These are phyloP conservation scores for Gymnopithys bicolor DNA, from an alignment of 2,797 vertebrate genomes.

Conservation along the genomic window DNA sequence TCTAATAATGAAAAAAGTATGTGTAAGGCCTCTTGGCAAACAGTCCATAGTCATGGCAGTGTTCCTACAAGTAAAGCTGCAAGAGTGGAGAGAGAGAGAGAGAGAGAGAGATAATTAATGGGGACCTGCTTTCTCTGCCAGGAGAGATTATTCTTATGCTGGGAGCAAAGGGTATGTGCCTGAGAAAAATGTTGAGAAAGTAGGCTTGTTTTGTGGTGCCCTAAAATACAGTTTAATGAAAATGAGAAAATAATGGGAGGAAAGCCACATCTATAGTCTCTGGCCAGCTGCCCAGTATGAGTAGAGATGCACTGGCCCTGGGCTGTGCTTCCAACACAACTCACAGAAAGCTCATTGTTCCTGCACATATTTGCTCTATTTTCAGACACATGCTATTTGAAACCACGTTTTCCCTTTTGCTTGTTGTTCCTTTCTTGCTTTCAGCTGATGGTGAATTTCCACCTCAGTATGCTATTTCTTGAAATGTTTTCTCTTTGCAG, in stretches of 20 bases:
- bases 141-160: constrained; percentile 43
- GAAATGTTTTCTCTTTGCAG: constrained; percentile 5
- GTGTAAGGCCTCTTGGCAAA: constrained; percentile 63
- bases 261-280: constrained; percentile 38
- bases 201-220: constrained; percentile 38
- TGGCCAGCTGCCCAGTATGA: constrained; percentile 37
- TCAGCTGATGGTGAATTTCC: constrained; percentile 26
- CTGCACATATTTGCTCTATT: constrained; percentile 16
- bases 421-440: not conserved
- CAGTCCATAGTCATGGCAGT: constrained; percentile 12
- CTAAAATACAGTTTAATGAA: constrained; percentile 56
- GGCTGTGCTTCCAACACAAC: constrained; percentile 23
- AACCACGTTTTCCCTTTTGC: constrained; percentile 7
- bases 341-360: constrained; percentile 19
- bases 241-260: constrained; percentile 55
- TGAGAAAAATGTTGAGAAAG: constrained; percentile 45
- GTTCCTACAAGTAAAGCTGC: constrained; percentile 36
- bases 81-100: not conserved
- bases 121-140: constrained; percentile 30
- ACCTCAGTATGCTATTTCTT: constrained; percentile 20
- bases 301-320: not conserved
- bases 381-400: constrained; percentile 30
- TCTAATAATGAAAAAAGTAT: constrained; percentile 69
- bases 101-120: constrained; percentile 59
- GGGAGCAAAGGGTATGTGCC: not conserved